These are phyloP conservation scores for Coranthus polyacanthus DNA, from an alignment of 2,797 vertebrate genomes.

Conservation along the genomic window DNA sequence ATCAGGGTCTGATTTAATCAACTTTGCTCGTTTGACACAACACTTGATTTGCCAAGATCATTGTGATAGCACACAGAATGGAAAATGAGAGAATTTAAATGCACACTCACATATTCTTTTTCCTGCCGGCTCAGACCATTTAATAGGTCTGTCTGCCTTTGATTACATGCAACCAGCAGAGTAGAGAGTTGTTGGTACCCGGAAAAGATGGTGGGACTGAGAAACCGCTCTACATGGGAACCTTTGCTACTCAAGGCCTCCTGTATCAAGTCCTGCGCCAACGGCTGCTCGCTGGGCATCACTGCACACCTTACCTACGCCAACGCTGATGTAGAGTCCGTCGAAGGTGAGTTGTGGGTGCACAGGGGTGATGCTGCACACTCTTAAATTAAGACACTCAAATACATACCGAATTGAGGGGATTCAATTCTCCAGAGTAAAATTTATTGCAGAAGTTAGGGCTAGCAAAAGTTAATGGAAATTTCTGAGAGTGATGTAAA, in stretches of 20 bases:
- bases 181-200: slow-evolving; percentile 20
- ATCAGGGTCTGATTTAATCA: not conserved
- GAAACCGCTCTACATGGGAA: slow-evolving; percentile 91
- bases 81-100: slow-evolving; percentile 65
- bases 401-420: no score
- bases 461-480: no score
- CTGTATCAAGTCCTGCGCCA: slow-evolving; percentile 92
- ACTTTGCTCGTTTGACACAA: not conserved
- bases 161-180: slow-evolving; percentile 32
- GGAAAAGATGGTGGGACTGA: slow-evolving; percentile 92
- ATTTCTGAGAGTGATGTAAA: no score
- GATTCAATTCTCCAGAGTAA: no score
- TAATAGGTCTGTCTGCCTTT: slow-evolving; percentile 24
- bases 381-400: no score
- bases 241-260: slow-evolving; percentile 93
- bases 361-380: not conserved
- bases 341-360: slow-evolving; percentile 88
- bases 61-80: slow-evolving; percentile 30
- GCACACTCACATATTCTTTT: slow-evolving; percentile 51
- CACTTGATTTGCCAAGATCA: slow-evolving; percentile 22
- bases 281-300: slow-evolving; percentile 92
- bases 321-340: slow-evolving; percentile 88
- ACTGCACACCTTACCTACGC: slow-evolving; percentile 90
- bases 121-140: slow-evolving; percentile 13
- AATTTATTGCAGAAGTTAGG: no score